Evolutionary conservation across 1,140 invertebrate species (phyloP).

Genomic region (Artemia franciscana): DNA sequence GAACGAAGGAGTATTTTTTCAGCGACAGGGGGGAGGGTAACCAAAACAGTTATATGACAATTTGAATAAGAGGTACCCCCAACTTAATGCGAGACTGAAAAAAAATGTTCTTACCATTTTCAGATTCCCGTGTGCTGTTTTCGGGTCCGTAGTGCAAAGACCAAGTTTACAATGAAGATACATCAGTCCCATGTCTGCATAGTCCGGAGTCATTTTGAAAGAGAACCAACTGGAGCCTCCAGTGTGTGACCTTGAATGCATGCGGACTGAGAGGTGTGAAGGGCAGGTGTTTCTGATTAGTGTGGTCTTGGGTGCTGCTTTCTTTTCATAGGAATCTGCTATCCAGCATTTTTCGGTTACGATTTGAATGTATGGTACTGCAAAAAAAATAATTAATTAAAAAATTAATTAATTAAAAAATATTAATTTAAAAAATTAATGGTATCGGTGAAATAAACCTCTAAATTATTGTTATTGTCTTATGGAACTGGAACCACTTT

Average conservation of each 20-base stretch:
- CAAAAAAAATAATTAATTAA: too few relatives aligned
- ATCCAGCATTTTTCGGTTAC: conserved; percentile 18
- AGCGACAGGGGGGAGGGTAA: too few relatives aligned
- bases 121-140: conserved; percentile 8
- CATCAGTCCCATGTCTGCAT: conserved; percentile 10
- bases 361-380: conserved; percentile 13
- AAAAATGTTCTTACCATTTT: conserved; percentile 11
- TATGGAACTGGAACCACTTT: too few relatives aligned
- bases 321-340: conserved; percentile 12
- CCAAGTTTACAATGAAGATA: conserved; percentile 17
- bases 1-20: too few relatives aligned
- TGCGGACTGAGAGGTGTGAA: conserved; percentile 13
- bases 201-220: conserved; percentile 13
- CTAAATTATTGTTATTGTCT: too few relatives aligned
- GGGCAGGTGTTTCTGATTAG: conserved; percentile 16
- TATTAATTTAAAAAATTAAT: too few relatives aligned
- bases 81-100: too few relatives aligned
- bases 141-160: conserved; percentile 14
- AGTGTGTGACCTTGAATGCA: conserved; percentile 5
- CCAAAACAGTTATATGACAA: too few relatives aligned
- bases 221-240: conserved; percentile 11
- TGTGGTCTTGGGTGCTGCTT: conserved; percentile 1
- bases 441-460: too few relatives aligned
- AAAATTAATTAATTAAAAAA: too few relatives aligned
- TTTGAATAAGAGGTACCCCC: too few relatives aligned